Evolutionary conservation across 2,888 invertebrate species (phyloP), one percentile per base, ranked within the genome.

Genomic region (Pelosia muscerda): DNA sequence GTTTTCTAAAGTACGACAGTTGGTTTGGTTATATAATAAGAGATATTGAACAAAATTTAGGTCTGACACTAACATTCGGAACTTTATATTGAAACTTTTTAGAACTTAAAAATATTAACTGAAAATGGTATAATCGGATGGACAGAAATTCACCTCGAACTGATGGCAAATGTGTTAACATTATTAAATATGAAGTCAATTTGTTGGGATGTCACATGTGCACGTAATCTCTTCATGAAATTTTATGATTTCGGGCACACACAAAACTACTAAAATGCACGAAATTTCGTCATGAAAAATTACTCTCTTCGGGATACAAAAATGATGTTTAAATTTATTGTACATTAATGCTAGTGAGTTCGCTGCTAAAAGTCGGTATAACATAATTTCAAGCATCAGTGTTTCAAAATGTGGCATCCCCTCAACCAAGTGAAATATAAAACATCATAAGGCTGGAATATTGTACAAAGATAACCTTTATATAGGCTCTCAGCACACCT

Each of bases 401-500:
- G 26, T 57, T 53, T 15, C 38, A 34, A 58, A 63, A 59, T 53
- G n/a, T 11, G 28, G 13, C 62, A 23, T 22, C 61, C 66, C 74
- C 58, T 69, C 71, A 77, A 60, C 71, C 65, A 65, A 73, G 67
- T 73, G 71, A 69, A 77, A 79, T 79, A 79, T 77, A 79, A 63
- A 60, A 68, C 42, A 68, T 38, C 69, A 67, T 71, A 73, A 71
- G 68, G 42, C 72, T 62, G 25, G 19, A 66, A 66, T 63, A 69
- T 72, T 60, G 49, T 59, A 65, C 60, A 68, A 62, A 79, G 73
- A 77, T 79, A 79, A 76, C 78, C 70, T 79, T 78, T 79, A 78
- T 78, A 78, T 73, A 70, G 73, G 74, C 73, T 77, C 73, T 10
- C 70, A 80, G 80, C 70, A 72, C 75, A 70, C 80, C 81, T 72